These are phyloP conservation scores for Onchidella celtica DNA, from an alignment of 2,888 invertebrate genomes.

Conservation along the genomic window DNA sequence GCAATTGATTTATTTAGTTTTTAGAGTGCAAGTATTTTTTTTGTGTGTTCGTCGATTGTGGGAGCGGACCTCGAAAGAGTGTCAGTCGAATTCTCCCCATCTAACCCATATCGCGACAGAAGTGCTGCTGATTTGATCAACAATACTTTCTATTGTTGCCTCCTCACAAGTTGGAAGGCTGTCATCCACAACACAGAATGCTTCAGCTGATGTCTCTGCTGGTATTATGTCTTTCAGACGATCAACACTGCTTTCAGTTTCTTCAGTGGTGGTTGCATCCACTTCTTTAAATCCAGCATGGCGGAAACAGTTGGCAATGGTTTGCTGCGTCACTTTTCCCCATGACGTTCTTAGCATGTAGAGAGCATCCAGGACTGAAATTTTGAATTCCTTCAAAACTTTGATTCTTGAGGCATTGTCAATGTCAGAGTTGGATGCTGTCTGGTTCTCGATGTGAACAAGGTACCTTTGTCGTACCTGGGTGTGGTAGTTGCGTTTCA, in stretches of 20 bases:
- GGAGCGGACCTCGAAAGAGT: too few relatives aligned
- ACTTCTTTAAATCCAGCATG: constrained; percentile 5
- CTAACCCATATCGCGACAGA: too few relatives aligned
- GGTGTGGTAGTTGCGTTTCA: not conserved
- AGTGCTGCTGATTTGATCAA: too few relatives aligned
- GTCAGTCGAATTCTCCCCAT: too few relatives aligned
- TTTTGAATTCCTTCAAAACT: not conserved
- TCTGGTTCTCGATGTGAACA: not conserved
- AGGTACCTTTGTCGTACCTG: not conserved
- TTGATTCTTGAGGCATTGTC: not conserved
- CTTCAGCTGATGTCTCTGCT: not conserved
- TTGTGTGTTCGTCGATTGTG: too few relatives aligned
- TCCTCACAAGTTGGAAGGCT: not conserved
- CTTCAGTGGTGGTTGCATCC: not conserved
- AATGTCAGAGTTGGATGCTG: not conserved
- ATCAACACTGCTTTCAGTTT: not conserved
- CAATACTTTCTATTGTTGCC: not conserved
- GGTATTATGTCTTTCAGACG: not conserved
- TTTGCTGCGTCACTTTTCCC: not conserved
- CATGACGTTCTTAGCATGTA: constrained; percentile 5
- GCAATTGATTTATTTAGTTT: too few relatives aligned
- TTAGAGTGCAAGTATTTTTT: too few relatives aligned
- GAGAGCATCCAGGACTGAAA: not conserved
- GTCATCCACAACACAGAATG: not conserved
- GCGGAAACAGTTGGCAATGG: constrained; percentile 5